Evolutionary conservation across 2,113 vertebrate species (phyloP).

Genomic region (Aramus guarauna): DNA sequence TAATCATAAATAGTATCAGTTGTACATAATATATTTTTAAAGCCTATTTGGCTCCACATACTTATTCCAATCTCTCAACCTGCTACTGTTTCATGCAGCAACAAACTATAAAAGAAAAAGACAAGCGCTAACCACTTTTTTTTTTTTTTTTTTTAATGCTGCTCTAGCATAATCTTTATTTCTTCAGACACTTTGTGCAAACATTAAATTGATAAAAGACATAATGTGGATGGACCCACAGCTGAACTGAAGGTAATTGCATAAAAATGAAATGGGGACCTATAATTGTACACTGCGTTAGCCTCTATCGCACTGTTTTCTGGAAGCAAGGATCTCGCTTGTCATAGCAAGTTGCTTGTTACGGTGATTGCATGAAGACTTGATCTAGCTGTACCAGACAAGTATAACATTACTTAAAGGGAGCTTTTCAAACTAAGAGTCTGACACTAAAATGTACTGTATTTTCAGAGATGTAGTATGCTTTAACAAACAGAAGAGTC

Average conservation of each 20-base stretch:
- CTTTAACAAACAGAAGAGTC: conserved; percentile 66
- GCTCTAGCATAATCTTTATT: conserved; percentile 69
- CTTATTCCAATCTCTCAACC: conserved; percentile 34
- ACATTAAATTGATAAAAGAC: conserved; percentile 71
- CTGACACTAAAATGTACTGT: conserved; percentile 52
- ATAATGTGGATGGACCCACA: conserved; percentile 57
- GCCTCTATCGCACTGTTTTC: conserved; percentile 54
- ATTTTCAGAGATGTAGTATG: conserved; percentile 43
- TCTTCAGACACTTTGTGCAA: conserved; percentile 71
- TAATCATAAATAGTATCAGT: conserved; percentile 45
- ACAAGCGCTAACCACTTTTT: conserved; percentile 24
- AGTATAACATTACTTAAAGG: conserved; percentile 64
- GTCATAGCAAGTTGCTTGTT: conserved; percentile 64
- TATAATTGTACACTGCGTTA: conserved; percentile 71
- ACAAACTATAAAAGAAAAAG: conserved; percentile 6
- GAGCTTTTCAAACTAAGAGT: conserved; percentile 66
- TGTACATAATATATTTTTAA: conserved; percentile 44
- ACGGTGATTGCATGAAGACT: conserved; percentile 58
- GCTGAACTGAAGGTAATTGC: conserved; percentile 71
- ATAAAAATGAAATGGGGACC: conserved; percentile 73
- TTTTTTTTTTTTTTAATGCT: conserved; percentile 15
- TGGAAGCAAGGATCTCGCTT: conserved; percentile 63
- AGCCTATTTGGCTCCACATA: conserved; percentile 44
- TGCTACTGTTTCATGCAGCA: conserved; percentile 44
- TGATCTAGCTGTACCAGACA: conserved; percentile 62